These are phyloP conservation scores for Galbula dea DNA, from an alignment of 2,113 vertebrate species.

Conservation along the genomic window DNA sequence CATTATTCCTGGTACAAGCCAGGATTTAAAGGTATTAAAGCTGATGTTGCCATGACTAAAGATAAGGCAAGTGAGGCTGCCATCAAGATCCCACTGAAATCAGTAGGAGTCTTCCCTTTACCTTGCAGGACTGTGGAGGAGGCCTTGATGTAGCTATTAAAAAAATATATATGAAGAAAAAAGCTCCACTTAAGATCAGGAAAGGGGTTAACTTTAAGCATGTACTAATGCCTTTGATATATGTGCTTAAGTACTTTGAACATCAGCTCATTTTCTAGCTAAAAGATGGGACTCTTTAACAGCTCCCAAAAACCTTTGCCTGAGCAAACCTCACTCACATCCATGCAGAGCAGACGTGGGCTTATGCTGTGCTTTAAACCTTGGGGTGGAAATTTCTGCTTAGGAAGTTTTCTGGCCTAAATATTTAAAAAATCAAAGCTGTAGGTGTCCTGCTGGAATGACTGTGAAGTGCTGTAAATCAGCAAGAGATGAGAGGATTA, in stretches of 20 bases:
- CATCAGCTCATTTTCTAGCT: neutral
- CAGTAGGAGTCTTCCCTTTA: neutral
- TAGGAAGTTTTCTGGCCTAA: slow-evolving; percentile 30
- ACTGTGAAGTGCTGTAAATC: slow-evolving; percentile 29
- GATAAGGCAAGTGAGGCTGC: neutral
- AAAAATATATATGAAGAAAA: neutral
- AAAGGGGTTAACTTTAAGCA: neutral
- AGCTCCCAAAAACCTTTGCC: neutral
- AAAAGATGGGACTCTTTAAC: neutral
- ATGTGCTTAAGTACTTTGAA: neutral
- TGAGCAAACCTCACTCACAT: neutral
- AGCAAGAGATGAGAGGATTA: slow-evolving; percentile 14
- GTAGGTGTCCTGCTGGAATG: neutral
- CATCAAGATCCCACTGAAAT: neutral
- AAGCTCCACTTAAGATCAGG: neutral
- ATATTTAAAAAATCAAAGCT: slow-evolving; percentile 25
- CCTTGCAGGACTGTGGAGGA: neutral
- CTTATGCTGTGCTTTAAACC: neutral
- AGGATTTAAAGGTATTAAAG: slow-evolving; percentile 30
- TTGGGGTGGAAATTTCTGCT: neutral
- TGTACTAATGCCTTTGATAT: neutral
- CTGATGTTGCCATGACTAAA: neutral
- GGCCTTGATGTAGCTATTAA: neutral
- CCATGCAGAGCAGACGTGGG: neutral
- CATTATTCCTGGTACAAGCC: too few relatives aligned